Percentiles rank a stretch among this genome's conserved stretches.
phyloP scores from a whole-genome alignment of 2,888 invertebrate genomes.

The Dynastes hyllus region DNA sequence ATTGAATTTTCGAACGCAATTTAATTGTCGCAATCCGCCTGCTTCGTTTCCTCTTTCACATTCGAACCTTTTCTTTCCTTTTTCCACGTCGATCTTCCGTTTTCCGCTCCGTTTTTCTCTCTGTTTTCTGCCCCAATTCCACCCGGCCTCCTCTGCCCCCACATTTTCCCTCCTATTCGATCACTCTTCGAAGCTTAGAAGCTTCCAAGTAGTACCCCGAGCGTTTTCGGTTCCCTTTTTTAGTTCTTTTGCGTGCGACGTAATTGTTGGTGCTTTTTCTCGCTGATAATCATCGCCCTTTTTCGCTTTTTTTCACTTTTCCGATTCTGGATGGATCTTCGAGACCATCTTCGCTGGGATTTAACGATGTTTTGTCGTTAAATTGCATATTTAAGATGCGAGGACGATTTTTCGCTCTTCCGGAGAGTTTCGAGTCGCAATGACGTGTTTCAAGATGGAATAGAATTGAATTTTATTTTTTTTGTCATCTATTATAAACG shows the following conservation, averaged over 20 bases:
- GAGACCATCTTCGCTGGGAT: not conserved
- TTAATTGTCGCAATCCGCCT: conserved; percentile 18
- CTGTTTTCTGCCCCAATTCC: not conserved
- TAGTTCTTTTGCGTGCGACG: not conserved
- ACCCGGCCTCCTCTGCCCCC: not conserved
- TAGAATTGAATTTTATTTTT: not conserved
- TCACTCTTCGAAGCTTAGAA: too few species aligned
- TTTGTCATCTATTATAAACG: not conserved
- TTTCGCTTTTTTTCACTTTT: not conserved
- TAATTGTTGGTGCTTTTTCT: conserved; percentile 7
- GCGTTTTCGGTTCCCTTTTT: not conserved
- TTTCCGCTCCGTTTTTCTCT: not conserved
- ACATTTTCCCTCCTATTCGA: too few species aligned
- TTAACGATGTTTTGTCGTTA: not conserved
- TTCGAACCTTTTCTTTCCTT: not conserved
- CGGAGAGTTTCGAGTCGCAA: too few species aligned
- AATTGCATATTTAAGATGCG: not conserved
- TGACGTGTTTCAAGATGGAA: too few species aligned
- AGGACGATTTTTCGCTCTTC: too few species aligned
- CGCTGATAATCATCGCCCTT: not conserved
- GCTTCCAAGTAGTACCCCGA: too few species aligned
- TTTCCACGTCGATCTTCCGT: not conserved
- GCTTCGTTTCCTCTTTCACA: not conserved
- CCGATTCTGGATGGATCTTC: too few species aligned
- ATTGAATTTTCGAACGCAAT: conserved; percentile 6